Percentiles rank a stretch among this genome's conserved stretches.
Evolutionary conservation across 2,888 invertebrate species (phyloP).

Genomic region (Sialis lutaria): DNA sequence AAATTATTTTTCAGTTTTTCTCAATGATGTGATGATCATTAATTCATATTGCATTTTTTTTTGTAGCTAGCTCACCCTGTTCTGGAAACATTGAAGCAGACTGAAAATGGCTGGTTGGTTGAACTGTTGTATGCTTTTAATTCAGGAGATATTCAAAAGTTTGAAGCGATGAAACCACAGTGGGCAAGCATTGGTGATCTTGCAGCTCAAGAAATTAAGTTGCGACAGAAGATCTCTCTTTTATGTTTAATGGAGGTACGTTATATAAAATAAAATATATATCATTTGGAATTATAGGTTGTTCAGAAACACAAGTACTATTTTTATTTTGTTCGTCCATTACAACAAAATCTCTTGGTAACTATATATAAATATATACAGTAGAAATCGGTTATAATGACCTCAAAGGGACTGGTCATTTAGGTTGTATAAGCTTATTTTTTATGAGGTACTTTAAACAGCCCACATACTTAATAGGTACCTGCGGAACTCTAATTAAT

Average conservation of each 20-base stretch:
- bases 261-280: conserved; percentile 1
- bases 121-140: conserved; percentile 78
- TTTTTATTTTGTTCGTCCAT: too few relatives aligned
- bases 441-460: too few relatives aligned
- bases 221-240: conserved; percentile 86
- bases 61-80: conserved; percentile 85
- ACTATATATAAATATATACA: neutral
- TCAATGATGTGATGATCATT: neutral
- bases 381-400: neutral
- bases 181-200: conserved; percentile 75
- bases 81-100: conserved; percentile 63
- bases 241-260: conserved; percentile 86
- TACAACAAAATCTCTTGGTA: too few relatives aligned
- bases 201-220: conserved; percentile 57
- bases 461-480: too few relatives aligned
- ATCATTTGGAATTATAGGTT: too few relatives aligned
- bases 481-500: too few relatives aligned
- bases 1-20: neutral
- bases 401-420: neutral
- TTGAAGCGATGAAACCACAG: conserved; percentile 50
- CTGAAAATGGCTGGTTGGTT: conserved; percentile 73
- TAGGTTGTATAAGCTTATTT: too few relatives aligned
- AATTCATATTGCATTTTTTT: conserved; percentile 8
- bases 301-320: too few relatives aligned
- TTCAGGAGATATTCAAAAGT: conserved; percentile 61